These are phyloP conservation scores for Actinostola sp. DNA, from an alignment of 92 coral and sea anemone genomes.

Conservation along the genomic window DNA sequence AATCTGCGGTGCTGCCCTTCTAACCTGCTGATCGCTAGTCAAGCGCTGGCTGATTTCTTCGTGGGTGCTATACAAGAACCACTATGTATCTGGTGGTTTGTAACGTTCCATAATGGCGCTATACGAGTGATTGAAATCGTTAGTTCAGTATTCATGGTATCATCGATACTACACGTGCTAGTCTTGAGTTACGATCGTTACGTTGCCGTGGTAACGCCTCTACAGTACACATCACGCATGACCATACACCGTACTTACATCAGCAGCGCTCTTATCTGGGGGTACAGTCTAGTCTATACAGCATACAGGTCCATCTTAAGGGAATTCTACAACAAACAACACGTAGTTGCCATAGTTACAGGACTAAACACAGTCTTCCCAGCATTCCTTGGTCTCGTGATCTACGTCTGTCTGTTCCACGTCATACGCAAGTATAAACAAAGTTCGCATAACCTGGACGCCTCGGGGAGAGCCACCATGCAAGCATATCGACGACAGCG, in stretches of 20 bases:
- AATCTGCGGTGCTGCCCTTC: constrained; percentile 63
- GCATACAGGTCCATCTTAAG: constrained; percentile 45
- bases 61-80: constrained; percentile 73
- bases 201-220: constrained; percentile 69
- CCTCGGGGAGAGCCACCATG: constrained; percentile 61
- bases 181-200: constrained; percentile 68
- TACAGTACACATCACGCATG: constrained; percentile 42
- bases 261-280: constrained; percentile 52
- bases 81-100: constrained; percentile 72
- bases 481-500: constrained; percentile 70
- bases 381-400: constrained; percentile 50
- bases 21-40: constrained; percentile 71
- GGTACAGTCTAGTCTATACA: constrained; percentile 63
- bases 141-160: constrained; percentile 70
- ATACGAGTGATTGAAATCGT: constrained; percentile 43
- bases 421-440: constrained; percentile 51
- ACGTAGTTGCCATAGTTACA: constrained; percentile 56
- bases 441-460: constrained; percentile 44
- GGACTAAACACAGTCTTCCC: constrained; percentile 79
- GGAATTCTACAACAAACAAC: constrained; percentile 24
- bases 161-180: constrained; percentile 66
- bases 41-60: constrained; percentile 72
- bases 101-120: constrained; percentile 49
- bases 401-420: constrained; percentile 46
- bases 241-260: constrained; percentile 38